phyloP scores from a whole-genome alignment of 37 sponge, comb jelly and placozoan genomes.

The Halisarca cf. caerulea region DNA sequence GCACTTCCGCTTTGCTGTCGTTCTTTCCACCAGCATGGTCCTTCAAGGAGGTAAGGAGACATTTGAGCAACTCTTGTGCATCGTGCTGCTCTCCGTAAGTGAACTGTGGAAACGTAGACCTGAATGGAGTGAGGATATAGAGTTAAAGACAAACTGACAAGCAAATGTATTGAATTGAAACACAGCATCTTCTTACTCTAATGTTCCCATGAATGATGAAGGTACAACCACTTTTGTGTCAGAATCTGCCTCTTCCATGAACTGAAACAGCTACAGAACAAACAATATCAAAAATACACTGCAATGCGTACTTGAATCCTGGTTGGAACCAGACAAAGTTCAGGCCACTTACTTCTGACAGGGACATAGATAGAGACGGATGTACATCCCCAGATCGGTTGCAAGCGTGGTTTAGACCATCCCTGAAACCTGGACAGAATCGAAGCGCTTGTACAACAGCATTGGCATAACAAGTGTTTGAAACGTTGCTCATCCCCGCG shows the following conservation, averaged over 20 bases:
- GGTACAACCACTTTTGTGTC: background rate
- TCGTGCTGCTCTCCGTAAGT: slow-evolving; percentile 59
- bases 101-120: slow-evolving; percentile 27
- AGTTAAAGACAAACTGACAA: too few species aligned
- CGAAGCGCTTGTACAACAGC: slow-evolving; percentile 64
- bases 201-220: background rate
- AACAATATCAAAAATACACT: too few species aligned
- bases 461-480: slow-evolving; percentile 82
- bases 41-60: slow-evolving; percentile 55
- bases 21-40: background rate
- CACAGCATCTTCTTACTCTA: background rate
- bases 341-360: background rate
- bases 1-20: background rate
- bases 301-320: too few species aligned
- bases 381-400: too few species aligned
- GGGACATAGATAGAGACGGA: background rate
- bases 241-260: slow-evolving; percentile 9
- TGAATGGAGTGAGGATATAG: background rate
- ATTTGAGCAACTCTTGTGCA: slow-evolving; percentile 76
- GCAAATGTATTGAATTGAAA: background rate
- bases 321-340: too few species aligned
- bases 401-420: background rate
- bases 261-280: background rate
- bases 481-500: slow-evolving; percentile 59
- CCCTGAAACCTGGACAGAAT: slow-evolving; percentile 57